phyloP scores from a whole-genome alignment of 2,888 invertebrate genomes.

The Rhagophthalmus giganteus region DNA sequence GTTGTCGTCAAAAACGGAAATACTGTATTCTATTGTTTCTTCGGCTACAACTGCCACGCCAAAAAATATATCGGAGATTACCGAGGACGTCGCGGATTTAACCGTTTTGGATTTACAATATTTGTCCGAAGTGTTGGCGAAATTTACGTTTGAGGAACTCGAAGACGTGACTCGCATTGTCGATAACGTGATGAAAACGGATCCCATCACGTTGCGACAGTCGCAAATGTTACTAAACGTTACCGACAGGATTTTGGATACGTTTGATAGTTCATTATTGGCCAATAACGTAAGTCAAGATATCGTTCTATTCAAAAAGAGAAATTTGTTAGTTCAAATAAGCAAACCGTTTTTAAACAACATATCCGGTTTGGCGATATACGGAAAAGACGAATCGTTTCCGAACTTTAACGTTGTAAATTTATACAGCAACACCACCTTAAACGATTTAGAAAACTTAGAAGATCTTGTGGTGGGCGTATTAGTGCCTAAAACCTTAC shows the following conservation, averaged over 20 bases:
- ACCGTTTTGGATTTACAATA: conserved; percentile 46
- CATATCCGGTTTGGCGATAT: conserved; percentile 59
- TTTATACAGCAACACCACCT: conserved; percentile 56
- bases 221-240: conserved; percentile 63
- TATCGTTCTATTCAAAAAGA: conserved; percentile 52
- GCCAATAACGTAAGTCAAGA: conserved; percentile 38
- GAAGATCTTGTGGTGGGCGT: conserved; percentile 43
- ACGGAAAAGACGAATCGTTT: conserved; percentile 44
- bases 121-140: conserved; percentile 39
- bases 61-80: conserved; percentile 36
- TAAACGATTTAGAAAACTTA: conserved; percentile 44
- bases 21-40: conserved; percentile 10
- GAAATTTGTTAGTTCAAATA: conserved; percentile 59
- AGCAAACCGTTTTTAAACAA: conserved; percentile 59
- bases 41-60: conserved; percentile 30
- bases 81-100: conserved; percentile 35
- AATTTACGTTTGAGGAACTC: conserved; percentile 46
- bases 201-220: conserved; percentile 41
- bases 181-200: conserved; percentile 53
- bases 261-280: conserved; percentile 61
- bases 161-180: conserved; percentile 59
- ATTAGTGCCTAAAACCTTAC: conserved; percentile 41
- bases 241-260: conserved; percentile 65
- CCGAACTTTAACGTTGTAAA: conserved; percentile 53
- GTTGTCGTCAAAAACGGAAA: conserved; percentile 10